Evolutionary conservation across 2,797 vertebrate species (phyloP).

Genomic region (Anisognathus igniventris): DNA sequence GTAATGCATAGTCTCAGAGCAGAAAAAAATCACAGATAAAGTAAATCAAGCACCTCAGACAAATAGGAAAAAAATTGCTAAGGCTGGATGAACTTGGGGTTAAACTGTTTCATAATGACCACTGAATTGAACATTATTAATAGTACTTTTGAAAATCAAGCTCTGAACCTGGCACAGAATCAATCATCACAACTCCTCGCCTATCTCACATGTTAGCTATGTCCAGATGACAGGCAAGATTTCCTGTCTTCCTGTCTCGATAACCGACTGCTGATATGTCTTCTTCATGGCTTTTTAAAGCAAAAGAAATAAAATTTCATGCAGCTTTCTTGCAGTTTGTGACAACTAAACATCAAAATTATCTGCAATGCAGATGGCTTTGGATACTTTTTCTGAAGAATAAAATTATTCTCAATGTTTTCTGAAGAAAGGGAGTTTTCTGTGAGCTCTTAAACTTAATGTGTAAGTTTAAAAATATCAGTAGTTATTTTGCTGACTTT

Average conservation of each 20-base stretch:
- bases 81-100: background rate
- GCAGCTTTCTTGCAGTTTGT: background rate
- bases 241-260: background rate
- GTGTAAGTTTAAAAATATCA: background rate
- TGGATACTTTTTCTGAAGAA: background rate
- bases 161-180: background rate
- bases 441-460: background rate
- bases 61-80: background rate
- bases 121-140: background rate
- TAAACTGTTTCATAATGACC: background rate
- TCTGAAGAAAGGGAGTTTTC: background rate
- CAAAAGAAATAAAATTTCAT: background rate
- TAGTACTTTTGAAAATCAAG: background rate
- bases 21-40: background rate
- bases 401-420: background rate
- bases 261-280: background rate
- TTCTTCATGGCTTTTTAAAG: background rate
- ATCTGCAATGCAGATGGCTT: background rate
- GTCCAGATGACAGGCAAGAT: background rate
- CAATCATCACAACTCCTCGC: background rate
- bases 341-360: background rate
- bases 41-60: background rate
- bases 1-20: background rate
- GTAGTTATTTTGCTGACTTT: background rate
- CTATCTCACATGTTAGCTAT: background rate